Percentiles rank a stretch among this genome's conserved stretches.
Conservation (phyloP, 2,113 vertebrate genomes). For the Bombycilla garrulus region DNA sequence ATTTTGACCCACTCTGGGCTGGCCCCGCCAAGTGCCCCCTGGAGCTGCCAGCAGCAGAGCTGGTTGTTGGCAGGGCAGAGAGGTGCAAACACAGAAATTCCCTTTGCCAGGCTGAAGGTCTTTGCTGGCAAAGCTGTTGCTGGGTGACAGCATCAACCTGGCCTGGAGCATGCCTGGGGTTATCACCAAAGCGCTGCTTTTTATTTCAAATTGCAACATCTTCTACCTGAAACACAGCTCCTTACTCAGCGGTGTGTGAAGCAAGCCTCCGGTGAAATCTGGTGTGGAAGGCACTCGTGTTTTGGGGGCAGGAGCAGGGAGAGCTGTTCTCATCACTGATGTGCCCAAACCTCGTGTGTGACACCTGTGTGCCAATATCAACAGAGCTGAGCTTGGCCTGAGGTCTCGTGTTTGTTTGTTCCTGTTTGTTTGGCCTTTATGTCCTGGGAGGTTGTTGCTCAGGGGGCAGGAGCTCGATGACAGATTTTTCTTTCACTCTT, state of each 20-base stretch:
- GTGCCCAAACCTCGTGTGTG: accelerated
- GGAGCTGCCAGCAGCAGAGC: background rate
- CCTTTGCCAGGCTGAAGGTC: background rate
- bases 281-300: accelerated
- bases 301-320: background rate
- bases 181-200: accelerated
- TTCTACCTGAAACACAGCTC: background rate
- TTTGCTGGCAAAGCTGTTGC: background rate
- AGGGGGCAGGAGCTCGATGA: accelerated
- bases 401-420: background rate
- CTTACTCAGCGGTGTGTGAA: accelerated
- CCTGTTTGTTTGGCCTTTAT: accelerated
- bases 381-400: background rate
- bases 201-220: background rate
- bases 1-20: background rate
- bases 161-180: accelerated
- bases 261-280: background rate
- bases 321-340: accelerated
- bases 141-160: background rate
- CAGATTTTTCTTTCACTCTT: background rate
- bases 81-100: background rate
- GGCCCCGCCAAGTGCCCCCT: accelerated
- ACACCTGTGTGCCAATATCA: background rate
- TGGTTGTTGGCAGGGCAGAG: background rate
- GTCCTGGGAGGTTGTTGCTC: accelerated